phyloP scores from a whole-genome alignment of 2,888 invertebrate genomes.

The Cephus runcator region DNA sequence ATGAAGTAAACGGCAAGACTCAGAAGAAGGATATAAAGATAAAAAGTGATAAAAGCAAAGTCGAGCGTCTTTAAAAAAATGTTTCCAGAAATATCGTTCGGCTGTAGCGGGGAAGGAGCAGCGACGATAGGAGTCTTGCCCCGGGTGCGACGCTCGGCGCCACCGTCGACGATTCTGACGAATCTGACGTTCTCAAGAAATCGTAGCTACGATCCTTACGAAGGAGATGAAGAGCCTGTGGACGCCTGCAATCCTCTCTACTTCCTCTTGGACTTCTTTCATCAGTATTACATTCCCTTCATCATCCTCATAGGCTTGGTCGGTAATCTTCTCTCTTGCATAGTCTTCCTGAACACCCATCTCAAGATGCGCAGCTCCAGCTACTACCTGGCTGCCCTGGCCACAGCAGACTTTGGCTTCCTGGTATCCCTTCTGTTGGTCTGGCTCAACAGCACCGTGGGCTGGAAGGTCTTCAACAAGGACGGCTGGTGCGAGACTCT shows the following conservation, averaged over 20 bases:
- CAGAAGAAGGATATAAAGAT: background rate
- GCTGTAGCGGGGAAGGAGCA: background rate
- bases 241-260: slow-evolving; percentile 49
- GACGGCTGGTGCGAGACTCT: slow-evolving; percentile 71
- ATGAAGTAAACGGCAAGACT: background rate
- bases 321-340: slow-evolving; percentile 71
- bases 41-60: background rate
- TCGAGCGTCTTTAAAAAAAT: background rate
- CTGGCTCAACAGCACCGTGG: slow-evolving; percentile 67
- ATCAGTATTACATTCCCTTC: slow-evolving; percentile 71
- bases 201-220: slow-evolving; percentile 30
- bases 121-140: background rate
- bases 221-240: slow-evolving; percentile 36
- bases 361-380: slow-evolving; percentile 73
- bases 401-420: slow-evolving; percentile 72
- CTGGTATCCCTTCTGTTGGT: slow-evolving; percentile 69
- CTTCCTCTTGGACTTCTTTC: slow-evolving; percentile 65
- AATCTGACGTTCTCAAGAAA: slow-evolving; percentile 22
- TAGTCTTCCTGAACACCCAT: slow-evolving; percentile 72
- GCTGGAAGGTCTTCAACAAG: slow-evolving; percentile 67
- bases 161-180: slow-evolving; percentile 14
- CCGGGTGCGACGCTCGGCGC: slow-evolving; percentile 15
- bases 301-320: slow-evolving; percentile 71
- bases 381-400: slow-evolving; percentile 73
- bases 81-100: background rate